These are phyloP conservation scores for Podarcis lilfordi DNA, from an alignment of 2,797 vertebrate species.

Conservation along the genomic window DNA sequence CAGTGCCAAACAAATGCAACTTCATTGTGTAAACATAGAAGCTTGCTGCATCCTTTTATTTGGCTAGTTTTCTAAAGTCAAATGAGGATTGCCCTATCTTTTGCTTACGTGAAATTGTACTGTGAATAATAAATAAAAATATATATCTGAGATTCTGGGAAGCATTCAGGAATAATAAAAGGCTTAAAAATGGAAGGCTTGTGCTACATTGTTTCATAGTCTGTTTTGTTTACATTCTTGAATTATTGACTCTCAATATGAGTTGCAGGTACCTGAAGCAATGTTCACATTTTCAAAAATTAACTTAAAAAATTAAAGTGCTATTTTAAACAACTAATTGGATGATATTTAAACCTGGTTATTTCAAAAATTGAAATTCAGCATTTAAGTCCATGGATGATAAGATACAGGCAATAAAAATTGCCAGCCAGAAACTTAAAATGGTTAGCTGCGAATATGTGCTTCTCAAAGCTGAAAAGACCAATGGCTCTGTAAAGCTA, in stretches of 20 bases:
- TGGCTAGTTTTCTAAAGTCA: slow-evolving; percentile 4
- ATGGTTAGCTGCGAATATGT: background rate
- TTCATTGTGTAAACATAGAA: background rate
- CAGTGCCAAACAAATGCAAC: fast-evolving
- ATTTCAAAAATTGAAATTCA: background rate
- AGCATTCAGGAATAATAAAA: background rate
- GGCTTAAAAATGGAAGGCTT: slow-evolving; percentile 5
- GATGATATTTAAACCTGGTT: background rate
- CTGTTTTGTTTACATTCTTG: background rate
- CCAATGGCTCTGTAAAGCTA: too few species aligned
- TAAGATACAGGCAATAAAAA: background rate
- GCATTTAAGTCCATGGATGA: background rate
- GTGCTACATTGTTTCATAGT: too few species aligned
- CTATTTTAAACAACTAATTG: background rate
- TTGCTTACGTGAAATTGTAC: background rate
- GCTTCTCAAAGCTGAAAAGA: background rate
- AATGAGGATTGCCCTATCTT: background rate
- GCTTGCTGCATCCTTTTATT: slow-evolving; percentile 38
- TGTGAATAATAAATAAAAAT: slow-evolving; percentile 11
- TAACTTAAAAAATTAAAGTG: background rate
- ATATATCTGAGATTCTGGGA: background rate
- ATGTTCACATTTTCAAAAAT: background rate
- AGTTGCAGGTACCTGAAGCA: background rate
- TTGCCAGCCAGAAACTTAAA: too few species aligned
- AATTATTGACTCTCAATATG: background rate